Conservation (phyloP, 1,140 invertebrate species). For the Nixonia krombeini region DNA sequence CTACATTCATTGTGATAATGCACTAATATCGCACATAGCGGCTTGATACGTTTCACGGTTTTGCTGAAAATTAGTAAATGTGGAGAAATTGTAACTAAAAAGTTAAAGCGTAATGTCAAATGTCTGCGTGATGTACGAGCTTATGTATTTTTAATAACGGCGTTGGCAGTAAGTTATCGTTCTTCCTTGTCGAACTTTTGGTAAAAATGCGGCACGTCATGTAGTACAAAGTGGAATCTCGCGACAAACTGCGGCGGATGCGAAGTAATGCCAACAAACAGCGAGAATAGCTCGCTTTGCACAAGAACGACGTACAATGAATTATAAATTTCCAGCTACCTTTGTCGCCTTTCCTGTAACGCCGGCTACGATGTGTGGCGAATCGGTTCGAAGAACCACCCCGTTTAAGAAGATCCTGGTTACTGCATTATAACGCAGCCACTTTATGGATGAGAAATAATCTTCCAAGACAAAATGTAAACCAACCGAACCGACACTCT, state of each 20-base stretch:
- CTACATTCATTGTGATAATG: too few species aligned
- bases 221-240: conserved; percentile 8
- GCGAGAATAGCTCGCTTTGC: conserved; percentile 27
- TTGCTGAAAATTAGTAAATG: too few species aligned
- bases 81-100: conserved; percentile 35
- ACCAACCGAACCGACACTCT: too few species aligned
- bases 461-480: conserved; percentile 3
- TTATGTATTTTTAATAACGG: conserved; percentile 27
- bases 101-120: not conserved
- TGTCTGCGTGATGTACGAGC: not conserved
- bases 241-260: not conserved
- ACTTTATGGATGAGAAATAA: not conserved
- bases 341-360: conserved; percentile 27
- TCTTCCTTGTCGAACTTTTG: conserved; percentile 2
- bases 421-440: conserved; percentile 1
- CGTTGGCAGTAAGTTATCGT: conserved; percentile 12
- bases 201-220: not conserved
- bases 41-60: too few species aligned
- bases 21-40: too few species aligned
- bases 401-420: not conserved
- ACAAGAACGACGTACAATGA: conserved; percentile 28
- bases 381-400: conserved; percentile 12
- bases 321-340: conserved; percentile 49
- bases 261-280: conserved; percentile 20
- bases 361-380: conserved; percentile 11